Conservation (phyloP, 2,113 vertebrate species). For the Piaya cayana region DNA sequence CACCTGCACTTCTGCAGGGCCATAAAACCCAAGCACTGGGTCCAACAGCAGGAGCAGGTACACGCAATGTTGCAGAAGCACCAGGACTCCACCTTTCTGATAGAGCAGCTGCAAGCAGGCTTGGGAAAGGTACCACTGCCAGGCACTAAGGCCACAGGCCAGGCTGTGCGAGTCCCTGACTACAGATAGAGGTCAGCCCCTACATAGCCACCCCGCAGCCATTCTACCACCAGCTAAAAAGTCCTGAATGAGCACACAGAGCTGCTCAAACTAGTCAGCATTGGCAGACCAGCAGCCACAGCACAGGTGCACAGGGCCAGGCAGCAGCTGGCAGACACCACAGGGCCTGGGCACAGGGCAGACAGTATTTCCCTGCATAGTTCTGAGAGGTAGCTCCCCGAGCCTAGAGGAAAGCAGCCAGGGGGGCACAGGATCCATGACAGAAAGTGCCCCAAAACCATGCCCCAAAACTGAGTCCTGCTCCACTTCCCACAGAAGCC, state of each 20-base stretch:
- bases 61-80: constrained; percentile 52
- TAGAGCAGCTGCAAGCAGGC: constrained; percentile 57
- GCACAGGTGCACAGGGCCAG: too few relatives aligned
- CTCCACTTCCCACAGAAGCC: not conserved
- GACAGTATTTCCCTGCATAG: not conserved
- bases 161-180: not conserved
- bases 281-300: too few relatives aligned
- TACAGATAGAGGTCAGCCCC: too few relatives aligned
- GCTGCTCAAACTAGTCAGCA: too few relatives aligned
- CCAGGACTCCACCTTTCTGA: constrained; percentile 62
- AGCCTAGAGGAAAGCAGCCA: not conserved
- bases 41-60: constrained; percentile 69
- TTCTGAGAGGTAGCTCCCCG: too few relatives aligned
- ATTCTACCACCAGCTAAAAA: too few relatives aligned
- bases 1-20: constrained; percentile 67
- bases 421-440: not conserved
- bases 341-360: not conserved
- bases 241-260: too few relatives aligned
- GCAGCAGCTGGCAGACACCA: too few relatives aligned
- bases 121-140: constrained; percentile 70
- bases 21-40: constrained; percentile 55
- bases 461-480: not conserved
- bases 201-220: too few relatives aligned
- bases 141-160: accelerated
- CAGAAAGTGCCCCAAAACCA: not conserved